Base-by-base conservation (phyloP, 2,797 vertebrate species). In the Sebastes glaucus region DNA sequence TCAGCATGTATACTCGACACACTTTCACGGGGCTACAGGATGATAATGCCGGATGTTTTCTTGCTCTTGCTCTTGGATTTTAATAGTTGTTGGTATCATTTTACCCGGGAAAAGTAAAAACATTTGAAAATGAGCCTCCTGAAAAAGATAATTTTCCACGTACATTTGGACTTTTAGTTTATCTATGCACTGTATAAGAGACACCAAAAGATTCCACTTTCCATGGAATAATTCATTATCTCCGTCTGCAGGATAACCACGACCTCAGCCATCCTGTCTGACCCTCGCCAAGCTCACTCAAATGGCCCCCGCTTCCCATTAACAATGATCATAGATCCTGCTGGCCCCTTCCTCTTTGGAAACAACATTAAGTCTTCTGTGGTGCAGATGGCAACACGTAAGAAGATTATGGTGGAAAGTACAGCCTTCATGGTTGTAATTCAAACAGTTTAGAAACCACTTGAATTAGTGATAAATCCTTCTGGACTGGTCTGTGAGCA, bases 391-490 rank as follows among this genome's bases (percentile, higher is more conserved):
- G 87, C 71, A 86, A 90, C 88, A 88, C 85, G 85, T 93, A 92
- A 91, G 94, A 93, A 90, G 92, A 95, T 95, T 95, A 92, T 77
- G 78, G 89, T 88, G 83, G 93, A 95, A 96, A 89, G 84, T 93
- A 94, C 95, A 95, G 86, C 90, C 93, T 92, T 94, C 91, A 90
- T 91, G 89, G 95, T 96, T 77, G 94, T 96, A 96, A 97, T 95
- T 96, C 95, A 94, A 95, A 96, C 92, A 95, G 95, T 98, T 97
- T 97, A 95, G 95, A 97, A 97, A 96, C 95, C 96, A 96, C 95
- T 97, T 96, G 96, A 96, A 96, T 96, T 96, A 95, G 93, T 95
- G 96, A 97, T 97, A 97, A 97, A 98, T 96, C 96, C 96, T 96
- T 90, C 94, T 96, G 95, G 96, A 97, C 95, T 96, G 95, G 95